phyloP scores from a whole-genome alignment of 2,113 vertebrate species.

The Petroica traversi region DNA sequence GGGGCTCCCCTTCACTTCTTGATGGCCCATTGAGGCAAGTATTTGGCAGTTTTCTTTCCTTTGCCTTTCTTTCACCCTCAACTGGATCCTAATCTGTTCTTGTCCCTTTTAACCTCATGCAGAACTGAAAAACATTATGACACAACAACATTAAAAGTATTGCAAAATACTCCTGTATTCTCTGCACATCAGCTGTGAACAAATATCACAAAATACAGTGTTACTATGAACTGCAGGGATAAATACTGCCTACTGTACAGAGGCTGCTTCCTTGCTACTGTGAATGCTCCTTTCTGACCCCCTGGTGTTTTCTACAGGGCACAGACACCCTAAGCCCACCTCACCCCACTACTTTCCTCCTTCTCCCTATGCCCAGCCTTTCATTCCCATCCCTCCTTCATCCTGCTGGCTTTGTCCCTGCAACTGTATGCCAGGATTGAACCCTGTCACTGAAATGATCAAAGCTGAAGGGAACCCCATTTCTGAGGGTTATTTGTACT shows the following conservation, averaged over 20 bases:
- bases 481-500: not conserved
- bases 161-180: not conserved
- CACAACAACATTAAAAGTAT: not conserved
- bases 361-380: not conserved
- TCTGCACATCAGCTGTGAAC: not conserved
- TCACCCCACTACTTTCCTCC: not conserved
- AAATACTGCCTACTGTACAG: not conserved
- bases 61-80: not conserved
- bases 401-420: not conserved
- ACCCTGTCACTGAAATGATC: not conserved
- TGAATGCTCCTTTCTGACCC: not conserved
- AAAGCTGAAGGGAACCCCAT: not conserved
- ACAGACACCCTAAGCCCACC: fast-evolving
- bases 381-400: not conserved
- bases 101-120: not conserved
- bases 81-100: not conserved
- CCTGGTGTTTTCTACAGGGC: fast-evolving
- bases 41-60: not conserved
- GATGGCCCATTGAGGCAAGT: not conserved
- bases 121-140: not conserved
- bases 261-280: not conserved
- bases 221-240: not conserved
- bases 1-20: not conserved
- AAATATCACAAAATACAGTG: not conserved
- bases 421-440: not conserved